Conservation (phyloP, 2,113 vertebrate species). For the Diadophis punctatus region DNA sequence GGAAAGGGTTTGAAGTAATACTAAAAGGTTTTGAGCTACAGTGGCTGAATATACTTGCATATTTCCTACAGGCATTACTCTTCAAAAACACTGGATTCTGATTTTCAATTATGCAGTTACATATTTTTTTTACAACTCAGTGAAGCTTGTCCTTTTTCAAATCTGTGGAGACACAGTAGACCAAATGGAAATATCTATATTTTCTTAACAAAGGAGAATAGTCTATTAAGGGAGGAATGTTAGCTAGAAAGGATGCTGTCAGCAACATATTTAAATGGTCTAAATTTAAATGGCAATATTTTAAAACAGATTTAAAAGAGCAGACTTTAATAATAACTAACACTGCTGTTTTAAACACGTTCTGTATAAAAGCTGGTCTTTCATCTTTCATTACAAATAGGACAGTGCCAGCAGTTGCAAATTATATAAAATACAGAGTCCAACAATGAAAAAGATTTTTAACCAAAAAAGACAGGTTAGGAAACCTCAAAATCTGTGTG, state of each 20-base stretch:
- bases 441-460: background rate
- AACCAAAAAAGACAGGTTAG: background rate
- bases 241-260: constrained; percentile 19
- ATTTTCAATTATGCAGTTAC: constrained; percentile 33
- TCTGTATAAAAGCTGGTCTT: background rate
- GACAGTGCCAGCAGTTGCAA: background rate
- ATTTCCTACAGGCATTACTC: constrained; percentile 12
- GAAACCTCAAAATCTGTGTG: background rate
- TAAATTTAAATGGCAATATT: constrained; percentile 1
- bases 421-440: background rate
- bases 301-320: background rate
- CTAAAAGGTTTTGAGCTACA: background rate
- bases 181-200: constrained; percentile 6
- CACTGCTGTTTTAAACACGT: background rate
- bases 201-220: constrained; percentile 11
- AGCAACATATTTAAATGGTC: background rate
- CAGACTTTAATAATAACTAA: background rate
- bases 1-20: background rate
- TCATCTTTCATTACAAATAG: background rate
- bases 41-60: background rate
- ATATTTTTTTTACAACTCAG: constrained; percentile 26
- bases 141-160: background rate
- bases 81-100: constrained; percentile 50
- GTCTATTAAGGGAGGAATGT: background rate
- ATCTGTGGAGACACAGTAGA: background rate